Evolutionary conservation across 2,888 invertebrate genomes (phyloP), one percentile per base, ranked within the genome.

Genomic region (Caenorhabditis imperialis): DNA sequence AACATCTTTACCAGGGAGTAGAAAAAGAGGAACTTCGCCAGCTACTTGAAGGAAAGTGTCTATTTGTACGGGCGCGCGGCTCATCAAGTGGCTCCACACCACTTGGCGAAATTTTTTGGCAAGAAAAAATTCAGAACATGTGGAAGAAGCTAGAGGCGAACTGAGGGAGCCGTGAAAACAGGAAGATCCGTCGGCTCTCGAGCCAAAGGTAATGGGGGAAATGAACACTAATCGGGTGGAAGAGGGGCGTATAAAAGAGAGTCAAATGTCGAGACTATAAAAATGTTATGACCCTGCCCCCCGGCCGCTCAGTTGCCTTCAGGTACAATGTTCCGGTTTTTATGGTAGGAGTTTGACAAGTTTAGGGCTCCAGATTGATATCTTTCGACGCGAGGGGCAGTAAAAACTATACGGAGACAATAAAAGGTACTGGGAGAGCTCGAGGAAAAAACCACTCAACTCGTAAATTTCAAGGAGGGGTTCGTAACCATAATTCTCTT

Each of bases 161-260:
- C 6, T 30, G 10, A 30, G 10, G 10, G 30, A 30, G 30, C n/a
- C n/a, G n/a, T n/a, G n/a, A n/a, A n/a, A n/a, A n/a, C n/a, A n/a
- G n/a, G n/a, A 10, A 30, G 30, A 10, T 30, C 6, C 30, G 10
- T 30, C 7, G 37, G 50, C 40, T 53, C 48, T 33, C 16, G 48
- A 48, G n/a, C n/a, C n/a, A n/a, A n/a, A n/a, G n/a, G n/a, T n/a
- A n/a, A n/a, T n/a, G n/a, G n/a, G n/a, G 65, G 65, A 67, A 67
- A 67, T 67, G 67, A 67, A 57, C 67, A 67, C 67, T 67, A 67
- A 67, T 67, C 67, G 67, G 67, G 67, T 67, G 67, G 67, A 67
- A 67, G 55, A 55, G 57, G 51, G 33, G 45, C 48, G 10, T 33
- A 30, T 23, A 33, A 30, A 20, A 47, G 45, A 65, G 42, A 40